A percentile compares a stretch with the other conserved stretches of the same genome.
phyloP scores from a whole-genome alignment of 2,797 vertebrate genomes.

The Halcyon leucocephala region DNA sequence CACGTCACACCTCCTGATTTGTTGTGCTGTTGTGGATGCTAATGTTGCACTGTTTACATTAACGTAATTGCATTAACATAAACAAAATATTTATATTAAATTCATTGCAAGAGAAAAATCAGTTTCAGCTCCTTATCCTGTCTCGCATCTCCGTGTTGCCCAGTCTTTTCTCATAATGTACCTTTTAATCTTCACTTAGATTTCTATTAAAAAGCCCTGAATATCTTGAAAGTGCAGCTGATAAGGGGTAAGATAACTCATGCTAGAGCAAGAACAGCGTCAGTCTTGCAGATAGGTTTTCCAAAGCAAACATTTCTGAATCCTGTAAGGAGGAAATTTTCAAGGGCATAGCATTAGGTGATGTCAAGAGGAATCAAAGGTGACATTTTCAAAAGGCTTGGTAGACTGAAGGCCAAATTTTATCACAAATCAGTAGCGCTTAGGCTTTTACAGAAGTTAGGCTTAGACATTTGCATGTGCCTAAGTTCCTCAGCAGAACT shows the following conservation, averaged over 20 bases:
- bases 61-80: slow-evolving; percentile 53
- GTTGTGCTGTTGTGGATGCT: neutral
- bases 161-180: neutral
- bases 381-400: neutral
- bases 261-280: neutral
- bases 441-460: neutral
- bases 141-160: fast-evolving
- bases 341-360: neutral
- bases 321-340: neutral
- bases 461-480: neutral
- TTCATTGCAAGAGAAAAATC: neutral
- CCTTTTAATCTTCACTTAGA: neutral
- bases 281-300: neutral
- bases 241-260: neutral
- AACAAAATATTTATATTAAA: slow-evolving; percentile 40
- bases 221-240: neutral
- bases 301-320: neutral
- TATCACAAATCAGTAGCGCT: neutral
- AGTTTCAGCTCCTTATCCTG: neutral
- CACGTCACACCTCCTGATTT: neutral
- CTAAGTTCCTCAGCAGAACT: neutral
- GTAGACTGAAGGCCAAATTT: neutral
- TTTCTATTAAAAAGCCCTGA: neutral
- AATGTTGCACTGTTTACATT: neutral
- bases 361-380: neutral